Evolutionary conservation across 2,797 vertebrate species (phyloP).

Genomic region (Natrix natrix): DNA sequence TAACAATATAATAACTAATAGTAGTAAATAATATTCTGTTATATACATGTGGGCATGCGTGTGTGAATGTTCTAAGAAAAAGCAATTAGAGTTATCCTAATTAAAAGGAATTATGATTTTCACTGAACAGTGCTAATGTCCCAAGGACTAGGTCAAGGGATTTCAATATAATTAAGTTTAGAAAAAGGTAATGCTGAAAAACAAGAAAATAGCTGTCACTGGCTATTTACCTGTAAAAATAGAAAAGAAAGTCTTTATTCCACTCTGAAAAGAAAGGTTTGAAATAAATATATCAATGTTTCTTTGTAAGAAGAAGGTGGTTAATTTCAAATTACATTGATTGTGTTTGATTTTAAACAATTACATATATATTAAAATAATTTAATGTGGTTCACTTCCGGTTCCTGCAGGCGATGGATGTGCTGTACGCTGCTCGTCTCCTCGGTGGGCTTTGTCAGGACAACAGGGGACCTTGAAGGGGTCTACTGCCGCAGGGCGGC

Average conservation of each 20-base stretch:
- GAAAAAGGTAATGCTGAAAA: slow-evolving; percentile 17
- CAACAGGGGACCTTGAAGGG: too few relatives aligned
- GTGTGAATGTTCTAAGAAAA: slow-evolving; percentile 12
- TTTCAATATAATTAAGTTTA: slow-evolving; percentile 48
- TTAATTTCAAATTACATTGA: background rate
- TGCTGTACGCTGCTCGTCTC: too few relatives aligned
- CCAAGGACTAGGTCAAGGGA: slow-evolving; percentile 34
- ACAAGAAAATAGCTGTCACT: slow-evolving; percentile 31
- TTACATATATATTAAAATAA: background rate
- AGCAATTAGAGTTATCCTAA: slow-evolving; percentile 25
- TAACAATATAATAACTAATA: background rate
- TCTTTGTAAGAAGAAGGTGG: background rate
- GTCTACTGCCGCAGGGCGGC: too few relatives aligned
- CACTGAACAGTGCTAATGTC: background rate
- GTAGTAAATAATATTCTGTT: slow-evolving; percentile 18
- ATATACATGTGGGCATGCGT: background rate
- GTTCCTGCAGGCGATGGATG: too few relatives aligned
- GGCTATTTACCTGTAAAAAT: slow-evolving; percentile 31
- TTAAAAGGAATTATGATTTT: slow-evolving; percentile 33
- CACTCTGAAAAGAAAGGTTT: background rate
- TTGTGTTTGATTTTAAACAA: background rate
- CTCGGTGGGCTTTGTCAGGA: too few relatives aligned
- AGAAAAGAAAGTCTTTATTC: slow-evolving; percentile 6
- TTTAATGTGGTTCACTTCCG: background rate
- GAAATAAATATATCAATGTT: background rate